Conservation (phyloP, 92 coral and sea anemone genomes). For the Metridium senile region DNA sequence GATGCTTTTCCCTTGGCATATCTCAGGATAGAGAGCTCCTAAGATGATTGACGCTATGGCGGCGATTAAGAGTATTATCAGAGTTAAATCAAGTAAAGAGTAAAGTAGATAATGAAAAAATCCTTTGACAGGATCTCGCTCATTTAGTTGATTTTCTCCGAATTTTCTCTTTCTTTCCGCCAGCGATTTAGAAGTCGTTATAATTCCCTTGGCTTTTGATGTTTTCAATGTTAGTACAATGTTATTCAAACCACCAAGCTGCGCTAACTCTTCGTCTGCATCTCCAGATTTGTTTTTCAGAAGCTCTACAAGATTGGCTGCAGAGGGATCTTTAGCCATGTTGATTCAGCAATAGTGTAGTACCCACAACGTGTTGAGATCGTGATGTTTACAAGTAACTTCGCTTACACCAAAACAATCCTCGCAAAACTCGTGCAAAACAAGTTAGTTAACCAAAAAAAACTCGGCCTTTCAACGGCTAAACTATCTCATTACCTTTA, state of each 20-base stretch:
- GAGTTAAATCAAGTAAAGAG: slow-evolving; percentile 60
- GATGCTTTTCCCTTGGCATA: slow-evolving; percentile 56
- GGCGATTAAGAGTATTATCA: slow-evolving; percentile 52
- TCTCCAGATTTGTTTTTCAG: slow-evolving; percentile 11
- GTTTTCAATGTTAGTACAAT: slow-evolving; percentile 65
- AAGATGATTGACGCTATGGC: slow-evolving; percentile 62
- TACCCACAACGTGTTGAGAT: background rate
- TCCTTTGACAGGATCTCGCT: slow-evolving; percentile 39
- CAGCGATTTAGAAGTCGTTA: slow-evolving; percentile 66
- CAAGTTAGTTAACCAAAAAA: background rate
- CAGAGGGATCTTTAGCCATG: background rate
- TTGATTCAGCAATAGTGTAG: background rate
- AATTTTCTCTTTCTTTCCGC: slow-evolving; percentile 41
- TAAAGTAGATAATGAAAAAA: slow-evolving; percentile 51
- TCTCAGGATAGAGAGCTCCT: slow-evolving; percentile 68
- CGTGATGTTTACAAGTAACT: slow-evolving; percentile 2
- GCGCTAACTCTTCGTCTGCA: background rate
- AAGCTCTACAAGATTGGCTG: slow-evolving; percentile 5
- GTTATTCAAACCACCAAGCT: slow-evolving; percentile 63
- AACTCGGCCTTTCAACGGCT: background rate
- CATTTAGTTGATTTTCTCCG: slow-evolving; percentile 47
- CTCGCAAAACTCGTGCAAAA: background rate
- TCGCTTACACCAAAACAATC: background rate
- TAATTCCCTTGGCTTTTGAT: slow-evolving; percentile 71
- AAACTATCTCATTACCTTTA: background rate